Evolutionary conservation across 2,888 invertebrate species (phyloP).

Genomic region (Drosophila limbata): DNA sequence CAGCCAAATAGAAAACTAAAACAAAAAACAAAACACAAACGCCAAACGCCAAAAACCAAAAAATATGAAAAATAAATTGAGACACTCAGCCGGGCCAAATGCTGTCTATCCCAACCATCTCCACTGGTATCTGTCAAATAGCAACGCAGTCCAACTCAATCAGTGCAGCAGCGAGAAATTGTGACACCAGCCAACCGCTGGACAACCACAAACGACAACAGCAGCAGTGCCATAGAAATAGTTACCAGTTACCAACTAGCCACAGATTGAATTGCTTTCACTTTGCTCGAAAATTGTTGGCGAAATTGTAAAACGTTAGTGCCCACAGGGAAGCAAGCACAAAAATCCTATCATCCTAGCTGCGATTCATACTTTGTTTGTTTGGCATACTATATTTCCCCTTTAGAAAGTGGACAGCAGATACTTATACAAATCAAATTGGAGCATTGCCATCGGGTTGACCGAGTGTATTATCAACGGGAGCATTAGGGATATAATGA

Average conservation of each 20-base stretch:
- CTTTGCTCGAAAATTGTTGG: conserved; percentile 52
- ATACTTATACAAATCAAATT: conserved; percentile 22
- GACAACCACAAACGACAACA: conserved; percentile 13
- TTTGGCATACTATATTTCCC: conserved; percentile 21
- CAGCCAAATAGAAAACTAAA: conserved; percentile 70
- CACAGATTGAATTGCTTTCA: conserved; percentile 74
- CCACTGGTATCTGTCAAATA: conserved; percentile 30
- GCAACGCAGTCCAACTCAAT: conserved; percentile 44
- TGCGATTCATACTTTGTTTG: conserved; percentile 26
- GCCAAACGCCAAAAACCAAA: conserved; percentile 18
- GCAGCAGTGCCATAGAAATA: conserved; percentile 14
- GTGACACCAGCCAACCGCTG: conserved; percentile 29
- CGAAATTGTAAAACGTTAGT: conserved; percentile 46
- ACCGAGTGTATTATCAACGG: conserved; percentile 13
- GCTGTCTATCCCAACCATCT: conserved; percentile 29
- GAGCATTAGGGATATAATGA: conserved; percentile 15
- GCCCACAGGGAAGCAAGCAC: conserved; percentile 29
- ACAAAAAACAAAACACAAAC: conserved; percentile 56
- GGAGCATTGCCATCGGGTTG: neutral
- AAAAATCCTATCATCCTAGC: conserved; percentile 9
- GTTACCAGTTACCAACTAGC: conserved; percentile 37
- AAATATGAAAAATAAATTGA: conserved; percentile 61
- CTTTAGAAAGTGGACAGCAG: conserved; percentile 6
- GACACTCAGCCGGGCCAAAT: conserved; percentile 49
- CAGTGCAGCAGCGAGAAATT: conserved; percentile 34